These are phyloP conservation scores for Pangasius sanitwongsei DNA, from an alignment of 2,797 vertebrate genomes.

Conservation along the genomic window DNA sequence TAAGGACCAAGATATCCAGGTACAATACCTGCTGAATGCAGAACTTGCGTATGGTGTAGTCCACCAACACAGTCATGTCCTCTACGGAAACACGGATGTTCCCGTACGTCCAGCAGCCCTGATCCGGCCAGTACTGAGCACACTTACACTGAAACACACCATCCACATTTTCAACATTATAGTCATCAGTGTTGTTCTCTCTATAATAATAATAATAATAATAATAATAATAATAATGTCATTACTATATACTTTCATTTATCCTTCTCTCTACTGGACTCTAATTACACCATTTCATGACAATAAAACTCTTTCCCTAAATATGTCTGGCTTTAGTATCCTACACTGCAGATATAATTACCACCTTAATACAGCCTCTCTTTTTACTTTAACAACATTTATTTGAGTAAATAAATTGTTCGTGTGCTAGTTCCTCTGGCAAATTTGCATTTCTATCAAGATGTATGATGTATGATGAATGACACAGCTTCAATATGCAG, in stretches of 20 bases:
- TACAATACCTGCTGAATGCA: conserved; percentile 92
- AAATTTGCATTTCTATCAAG: conserved; percentile 1
- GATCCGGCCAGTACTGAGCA: conserved; percentile 99
- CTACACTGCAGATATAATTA: not conserved
- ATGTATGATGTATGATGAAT: not conserved
- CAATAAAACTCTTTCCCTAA: not conserved
- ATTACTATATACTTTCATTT: not conserved
- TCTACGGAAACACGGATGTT: conserved; percentile 97
- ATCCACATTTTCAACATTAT: not conserved
- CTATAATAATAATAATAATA: not conserved
- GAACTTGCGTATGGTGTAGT: conserved; percentile 98
- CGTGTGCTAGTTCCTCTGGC: not conserved
- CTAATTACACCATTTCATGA: not conserved
- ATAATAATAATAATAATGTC: not conserved
- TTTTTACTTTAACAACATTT: not conserved
- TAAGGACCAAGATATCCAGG: no score
- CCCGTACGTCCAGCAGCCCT: conserved; percentile 98
- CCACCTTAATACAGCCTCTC: not conserved
- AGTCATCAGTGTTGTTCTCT: not conserved
- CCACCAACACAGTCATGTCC: conserved; percentile 92
- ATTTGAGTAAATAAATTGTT: not conserved
- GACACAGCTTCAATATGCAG: not conserved
- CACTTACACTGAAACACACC: conserved; percentile 87
- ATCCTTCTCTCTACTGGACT: not conserved
- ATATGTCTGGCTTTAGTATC: not conserved